Percentiles rank a stretch among this genome's conserved stretches.
Conservation (phyloP, 2,888 invertebrate genomes). For the Chalcis sispes region DNA sequence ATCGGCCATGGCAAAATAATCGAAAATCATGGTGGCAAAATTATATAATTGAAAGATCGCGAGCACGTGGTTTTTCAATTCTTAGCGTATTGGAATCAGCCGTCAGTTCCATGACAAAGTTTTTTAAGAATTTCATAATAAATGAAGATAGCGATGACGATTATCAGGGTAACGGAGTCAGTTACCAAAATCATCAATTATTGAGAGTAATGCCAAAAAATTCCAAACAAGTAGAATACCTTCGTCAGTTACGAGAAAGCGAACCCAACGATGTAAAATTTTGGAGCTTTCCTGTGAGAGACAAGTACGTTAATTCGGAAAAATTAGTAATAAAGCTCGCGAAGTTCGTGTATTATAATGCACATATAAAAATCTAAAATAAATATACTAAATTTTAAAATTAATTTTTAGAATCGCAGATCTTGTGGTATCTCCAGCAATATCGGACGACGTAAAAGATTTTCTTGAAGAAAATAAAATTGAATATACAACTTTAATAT, state of each 20-base stretch:
- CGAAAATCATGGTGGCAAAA: constrained; percentile 20
- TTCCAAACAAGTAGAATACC: constrained; percentile 74
- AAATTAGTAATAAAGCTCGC: no score
- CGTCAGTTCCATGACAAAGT: constrained; percentile 65
- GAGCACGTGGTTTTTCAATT: constrained; percentile 66
- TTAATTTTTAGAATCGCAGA: constrained; percentile 78
- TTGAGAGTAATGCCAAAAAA: constrained; percentile 77
- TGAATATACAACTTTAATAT: constrained; percentile 82
- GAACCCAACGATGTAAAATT: constrained; percentile 79
- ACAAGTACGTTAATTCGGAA: constrained; percentile 64
- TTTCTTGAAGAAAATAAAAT: constrained; percentile 81
- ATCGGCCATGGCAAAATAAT: constrained; percentile 16
- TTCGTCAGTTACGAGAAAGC: constrained; percentile 75
- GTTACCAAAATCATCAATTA: constrained; percentile 79
- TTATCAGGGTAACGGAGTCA: constrained; percentile 65
- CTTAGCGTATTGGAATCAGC: constrained; percentile 67
- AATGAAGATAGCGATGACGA: constrained; percentile 68
- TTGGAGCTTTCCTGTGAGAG: constrained; percentile 79
- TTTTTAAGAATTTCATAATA: constrained; percentile 66
- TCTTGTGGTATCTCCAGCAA: constrained; percentile 84
- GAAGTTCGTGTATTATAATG: neutral
- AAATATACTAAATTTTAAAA: neutral
- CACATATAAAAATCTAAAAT: neutral
- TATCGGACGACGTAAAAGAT: constrained; percentile 79
- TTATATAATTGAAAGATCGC: neutral